Evolutionary conservation across 2,888 invertebrate species (phyloP).

Genomic region (Pilophorus perplexus): DNA sequence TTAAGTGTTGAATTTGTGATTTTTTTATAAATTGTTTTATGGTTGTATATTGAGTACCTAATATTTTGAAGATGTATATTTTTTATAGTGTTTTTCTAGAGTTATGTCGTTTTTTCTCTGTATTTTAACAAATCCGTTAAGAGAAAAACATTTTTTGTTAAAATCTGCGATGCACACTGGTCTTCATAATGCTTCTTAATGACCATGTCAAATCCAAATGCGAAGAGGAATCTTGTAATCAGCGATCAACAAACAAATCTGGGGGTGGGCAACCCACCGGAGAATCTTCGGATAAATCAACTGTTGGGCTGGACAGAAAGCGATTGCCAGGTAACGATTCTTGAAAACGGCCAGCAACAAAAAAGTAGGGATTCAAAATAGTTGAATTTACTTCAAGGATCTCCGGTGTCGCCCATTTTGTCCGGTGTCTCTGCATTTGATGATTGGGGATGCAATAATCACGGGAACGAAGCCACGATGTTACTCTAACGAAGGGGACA

Average conservation of each 20-base stretch:
- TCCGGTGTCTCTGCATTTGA: constrained; percentile 32
- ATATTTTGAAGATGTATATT: constrained; percentile 46
- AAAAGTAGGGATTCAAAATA: too few species aligned
- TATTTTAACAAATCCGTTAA: constrained; percentile 34
- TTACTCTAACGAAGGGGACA: neutral
- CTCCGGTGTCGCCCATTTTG: neutral
- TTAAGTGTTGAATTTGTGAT: constrained; percentile 44
- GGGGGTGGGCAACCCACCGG: neutral
- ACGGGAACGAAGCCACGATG: neutral
- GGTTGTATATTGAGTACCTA: constrained; percentile 44
- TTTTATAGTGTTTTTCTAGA: constrained; percentile 44
- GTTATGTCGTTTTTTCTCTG: constrained; percentile 36
- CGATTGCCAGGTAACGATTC: too few species aligned
- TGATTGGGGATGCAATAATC: constrained; percentile 13
- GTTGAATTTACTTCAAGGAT: neutral
- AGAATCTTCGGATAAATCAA: neutral
- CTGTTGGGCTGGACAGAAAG: too few species aligned
- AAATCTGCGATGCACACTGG: constrained; percentile 3
- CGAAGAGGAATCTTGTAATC: neutral
- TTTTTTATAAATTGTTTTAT: constrained; percentile 45
- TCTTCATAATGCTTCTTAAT: constrained; percentile 1
- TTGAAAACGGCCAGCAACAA: neutral
- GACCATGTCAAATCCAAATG: neutral
- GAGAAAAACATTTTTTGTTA: neutral
- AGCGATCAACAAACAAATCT: constrained; percentile 8